A percentile compares a stretch with the other conserved stretches of the same genome.
These are phyloP conservation scores for Drosophila paranaensis DNA, from an alignment of 2,888 invertebrate species.

Conservation along the genomic window DNA sequence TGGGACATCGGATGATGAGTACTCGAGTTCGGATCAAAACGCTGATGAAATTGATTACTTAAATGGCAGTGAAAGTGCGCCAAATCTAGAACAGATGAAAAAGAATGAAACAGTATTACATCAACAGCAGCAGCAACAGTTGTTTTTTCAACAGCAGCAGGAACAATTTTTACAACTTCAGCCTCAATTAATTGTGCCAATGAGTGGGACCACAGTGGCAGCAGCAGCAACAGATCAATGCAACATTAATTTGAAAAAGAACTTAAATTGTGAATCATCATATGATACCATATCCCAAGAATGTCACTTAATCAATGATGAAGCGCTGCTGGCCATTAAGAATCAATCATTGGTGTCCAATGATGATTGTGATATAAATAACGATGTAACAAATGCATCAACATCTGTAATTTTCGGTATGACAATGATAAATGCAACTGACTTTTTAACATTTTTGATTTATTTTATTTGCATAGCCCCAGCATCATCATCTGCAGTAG, in stretches of 20 bases:
- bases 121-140: slow-evolving; percentile 46
- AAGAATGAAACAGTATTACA: slow-evolving; percentile 43
- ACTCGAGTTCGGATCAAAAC: slow-evolving; percentile 95
- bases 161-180: slow-evolving; percentile 49
- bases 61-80: slow-evolving; percentile 85
- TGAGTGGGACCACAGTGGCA: slow-evolving; percentile 8
- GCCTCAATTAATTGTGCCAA: slow-evolving; percentile 35
- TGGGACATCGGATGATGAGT: slow-evolving; percentile 93
- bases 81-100: slow-evolving; percentile 11
- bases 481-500: slow-evolving; percentile 8
- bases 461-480: neutral
- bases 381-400: slow-evolving; percentile 17
- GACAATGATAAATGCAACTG: neutral
- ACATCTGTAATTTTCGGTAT: slow-evolving; percentile 35
- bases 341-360: slow-evolving; percentile 27
- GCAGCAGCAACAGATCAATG: slow-evolving; percentile 2
- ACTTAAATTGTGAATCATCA: slow-evolving; percentile 26
- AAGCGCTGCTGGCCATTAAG: slow-evolving; percentile 2
- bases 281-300: slow-evolving; percentile 14
- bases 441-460: neutral
- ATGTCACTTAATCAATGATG: slow-evolving; percentile 19
- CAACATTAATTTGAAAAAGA: slow-evolving; percentile 10
- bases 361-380: slow-evolving; percentile 37
- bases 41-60: slow-evolving; percentile 87
- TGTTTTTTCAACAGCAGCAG: slow-evolving; percentile 59